A percentile compares a stretch with the other conserved stretches of the same genome.
These are phyloP conservation scores for Enteromius argenteus DNA, from an alignment of 2,797 vertebrate species.

Conservation along the genomic window DNA sequence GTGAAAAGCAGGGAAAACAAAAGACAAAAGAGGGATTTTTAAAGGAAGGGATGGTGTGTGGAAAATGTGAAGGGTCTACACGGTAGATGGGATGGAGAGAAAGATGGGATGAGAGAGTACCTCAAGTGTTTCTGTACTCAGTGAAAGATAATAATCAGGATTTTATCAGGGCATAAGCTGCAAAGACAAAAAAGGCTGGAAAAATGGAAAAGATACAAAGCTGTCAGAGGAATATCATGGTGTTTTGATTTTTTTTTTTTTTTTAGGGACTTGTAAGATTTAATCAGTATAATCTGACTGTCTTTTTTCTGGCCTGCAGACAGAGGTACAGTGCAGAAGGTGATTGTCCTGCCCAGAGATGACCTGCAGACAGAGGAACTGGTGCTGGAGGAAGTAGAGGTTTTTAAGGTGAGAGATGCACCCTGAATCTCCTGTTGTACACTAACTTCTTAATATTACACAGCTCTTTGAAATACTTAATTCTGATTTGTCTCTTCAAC, in stretches of 20 bases:
- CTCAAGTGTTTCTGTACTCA: constrained; percentile 26
- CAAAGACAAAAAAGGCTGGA: constrained; percentile 32
- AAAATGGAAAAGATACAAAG: constrained; percentile 28
- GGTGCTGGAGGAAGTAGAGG: constrained; percentile 95
- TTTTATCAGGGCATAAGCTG: constrained; percentile 42
- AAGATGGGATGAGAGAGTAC: background rate
- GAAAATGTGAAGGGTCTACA: constrained; percentile 8
- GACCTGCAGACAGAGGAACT: constrained; percentile 95
- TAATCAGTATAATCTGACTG: background rate
- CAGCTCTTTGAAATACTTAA: background rate
- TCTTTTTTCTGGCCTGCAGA: constrained; percentile 77
- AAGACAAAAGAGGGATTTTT: constrained; percentile 48
- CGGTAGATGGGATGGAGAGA: background rate
- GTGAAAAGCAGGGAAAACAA: constrained; percentile 36
- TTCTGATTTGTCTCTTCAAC: background rate
- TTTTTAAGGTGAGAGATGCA: constrained; percentile 87
- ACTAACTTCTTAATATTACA: background rate
- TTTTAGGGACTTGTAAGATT: background rate
- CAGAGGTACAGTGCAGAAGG: constrained; percentile 95
- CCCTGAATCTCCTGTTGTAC: background rate
- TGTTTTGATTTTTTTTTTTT: background rate
- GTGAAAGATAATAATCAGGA: constrained; percentile 21
- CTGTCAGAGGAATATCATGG: background rate
- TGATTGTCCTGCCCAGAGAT: constrained; percentile 95
- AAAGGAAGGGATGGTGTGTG: constrained; percentile 31